These are phyloP conservation scores for Antigone vipio DNA, from an alignment of 2,113 vertebrate species.

Conservation along the genomic window DNA sequence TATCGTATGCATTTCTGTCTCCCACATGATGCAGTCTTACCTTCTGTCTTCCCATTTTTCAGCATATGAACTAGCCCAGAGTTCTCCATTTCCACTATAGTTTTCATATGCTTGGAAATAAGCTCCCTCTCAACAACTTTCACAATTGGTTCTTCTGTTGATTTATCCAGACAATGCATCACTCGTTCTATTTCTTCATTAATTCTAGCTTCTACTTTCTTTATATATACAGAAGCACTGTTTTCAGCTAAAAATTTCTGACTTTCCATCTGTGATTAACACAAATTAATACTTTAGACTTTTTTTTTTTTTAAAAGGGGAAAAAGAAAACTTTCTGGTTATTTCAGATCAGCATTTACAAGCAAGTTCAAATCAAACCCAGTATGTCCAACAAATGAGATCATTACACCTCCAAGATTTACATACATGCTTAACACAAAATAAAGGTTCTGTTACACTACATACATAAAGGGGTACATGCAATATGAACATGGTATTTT, in stretches of 20 bases:
- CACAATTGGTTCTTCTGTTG: conserved; percentile 97
- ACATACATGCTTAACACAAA: neutral
- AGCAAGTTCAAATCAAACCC: neutral
- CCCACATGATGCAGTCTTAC: conserved; percentile 65
- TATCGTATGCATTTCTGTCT: neutral
- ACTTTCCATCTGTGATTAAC: conserved; percentile 91
- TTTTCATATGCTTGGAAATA: conserved; percentile 99
- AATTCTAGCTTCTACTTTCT: conserved; percentile 98
- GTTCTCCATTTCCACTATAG: conserved; percentile 99
- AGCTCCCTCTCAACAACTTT: conserved; percentile 98
- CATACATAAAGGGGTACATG: neutral
- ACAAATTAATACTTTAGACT: conserved; percentile 22
- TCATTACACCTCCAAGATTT: neutral
- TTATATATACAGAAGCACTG: conserved; percentile 99
- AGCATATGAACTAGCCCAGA: conserved; percentile 98
- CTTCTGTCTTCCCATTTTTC: conserved; percentile 98
- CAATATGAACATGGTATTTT: neutral
- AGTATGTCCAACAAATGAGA: neutral
- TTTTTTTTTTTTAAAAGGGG: neutral
- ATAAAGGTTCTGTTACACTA: neutral
- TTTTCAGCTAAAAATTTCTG: conserved; percentile 99
- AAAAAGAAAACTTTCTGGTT: neutral
- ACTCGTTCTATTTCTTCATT: conserved; percentile 99
- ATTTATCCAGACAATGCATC: conserved; percentile 98
- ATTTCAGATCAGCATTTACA: neutral